phyloP scores from a whole-genome alignment of 2,888 invertebrate species.

The Ectemnius lituratus region DNA sequence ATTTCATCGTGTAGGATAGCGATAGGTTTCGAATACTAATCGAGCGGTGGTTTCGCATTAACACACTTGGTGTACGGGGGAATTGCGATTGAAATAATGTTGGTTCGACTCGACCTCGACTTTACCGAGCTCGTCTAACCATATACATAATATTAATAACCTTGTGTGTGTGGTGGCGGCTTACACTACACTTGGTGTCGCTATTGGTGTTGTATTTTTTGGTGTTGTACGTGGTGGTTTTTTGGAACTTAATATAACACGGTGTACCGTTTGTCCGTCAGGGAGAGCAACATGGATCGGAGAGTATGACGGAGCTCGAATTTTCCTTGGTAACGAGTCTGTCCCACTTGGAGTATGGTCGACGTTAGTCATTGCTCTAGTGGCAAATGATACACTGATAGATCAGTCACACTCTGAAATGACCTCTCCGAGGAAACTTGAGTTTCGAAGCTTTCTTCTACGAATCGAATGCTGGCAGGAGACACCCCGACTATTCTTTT shows the following conservation, averaged over 20 bases:
- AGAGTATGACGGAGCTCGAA: too few species aligned
- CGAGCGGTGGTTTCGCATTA: constrained; percentile 17
- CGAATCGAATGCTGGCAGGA: constrained; percentile 23
- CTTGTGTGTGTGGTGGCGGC: constrained; percentile 76
- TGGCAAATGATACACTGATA: too few species aligned
- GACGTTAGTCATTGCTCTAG: too few species aligned
- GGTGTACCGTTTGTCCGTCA: constrained; percentile 57
- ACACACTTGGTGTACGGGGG: constrained; percentile 19
- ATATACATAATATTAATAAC: constrained; percentile 69
- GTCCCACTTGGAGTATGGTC: too few species aligned
- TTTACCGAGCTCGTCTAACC: constrained; percentile 58
- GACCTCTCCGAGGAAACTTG: not conserved
- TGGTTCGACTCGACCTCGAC: constrained; percentile 30
- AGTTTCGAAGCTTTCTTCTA: constrained; percentile 9
- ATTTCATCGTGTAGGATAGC: not conserved
- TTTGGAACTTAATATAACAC: constrained; percentile 68
- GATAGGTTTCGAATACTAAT: too few species aligned
- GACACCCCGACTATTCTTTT: constrained; percentile 35
- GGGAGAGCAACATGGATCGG: constrained; percentile 3
- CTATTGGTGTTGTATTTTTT: constrained; percentile 76
- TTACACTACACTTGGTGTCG: constrained; percentile 77
- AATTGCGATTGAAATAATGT: constrained; percentile 24
- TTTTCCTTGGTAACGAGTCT: too few species aligned
- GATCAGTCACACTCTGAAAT: not conserved
- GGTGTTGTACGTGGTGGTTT: constrained; percentile 74